These are phyloP conservation scores for Eudasyphora cyanicolor DNA, from an alignment of 2,888 invertebrate species.

Conservation along the genomic window DNA sequence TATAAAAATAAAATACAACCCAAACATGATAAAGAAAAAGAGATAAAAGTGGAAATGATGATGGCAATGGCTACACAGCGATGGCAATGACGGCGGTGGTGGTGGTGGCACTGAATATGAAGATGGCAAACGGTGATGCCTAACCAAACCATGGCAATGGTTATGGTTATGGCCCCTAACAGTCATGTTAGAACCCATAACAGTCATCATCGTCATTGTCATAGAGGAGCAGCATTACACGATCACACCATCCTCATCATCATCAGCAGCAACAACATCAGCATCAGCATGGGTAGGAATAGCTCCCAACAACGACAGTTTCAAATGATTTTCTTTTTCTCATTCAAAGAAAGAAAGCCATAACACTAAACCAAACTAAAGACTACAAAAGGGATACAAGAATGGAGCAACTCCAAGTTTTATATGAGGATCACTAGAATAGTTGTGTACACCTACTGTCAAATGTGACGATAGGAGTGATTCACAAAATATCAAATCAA, in stretches of 20 bases:
- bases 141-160: not conserved
- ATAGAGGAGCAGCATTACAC: not conserved
- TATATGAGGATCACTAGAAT: no score
- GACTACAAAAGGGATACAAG: not conserved
- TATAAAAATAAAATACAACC: constrained; percentile 61
- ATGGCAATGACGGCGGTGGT: constrained; percentile 17
- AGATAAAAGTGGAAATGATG: constrained; percentile 57
- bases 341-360: not conserved
- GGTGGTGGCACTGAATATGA: not conserved
- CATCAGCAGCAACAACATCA: not conserved
- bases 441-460: no score
- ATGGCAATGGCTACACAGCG: constrained; percentile 8
- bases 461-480: no score
- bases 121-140: not conserved
- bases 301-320: not conserved
- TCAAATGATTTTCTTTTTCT: not conserved
- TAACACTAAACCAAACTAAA: constrained; percentile 8
- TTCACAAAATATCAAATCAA: no score
- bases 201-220: not conserved
- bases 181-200: not conserved
- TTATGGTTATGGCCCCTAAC: not conserved
- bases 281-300: no score
- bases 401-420: no score
- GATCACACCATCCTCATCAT: not conserved
- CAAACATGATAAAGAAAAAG: constrained; percentile 45